Conservation (phyloP, 2,797 vertebrate species). For the Danio albolineatus region DNA sequence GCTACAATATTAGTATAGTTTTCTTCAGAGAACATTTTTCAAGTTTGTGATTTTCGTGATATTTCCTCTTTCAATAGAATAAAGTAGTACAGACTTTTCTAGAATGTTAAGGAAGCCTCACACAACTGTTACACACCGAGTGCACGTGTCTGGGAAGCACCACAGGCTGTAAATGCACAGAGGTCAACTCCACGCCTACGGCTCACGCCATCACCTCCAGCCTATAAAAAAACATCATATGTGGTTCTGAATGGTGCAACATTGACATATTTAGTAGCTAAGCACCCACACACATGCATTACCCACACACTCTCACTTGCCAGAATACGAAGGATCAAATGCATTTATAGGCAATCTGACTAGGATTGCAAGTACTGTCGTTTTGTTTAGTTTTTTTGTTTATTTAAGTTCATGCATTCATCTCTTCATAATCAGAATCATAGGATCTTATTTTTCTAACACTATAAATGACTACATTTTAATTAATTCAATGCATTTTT, state of each 20-base stretch:
- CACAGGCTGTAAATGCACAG: neutral
- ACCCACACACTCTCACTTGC: neutral
- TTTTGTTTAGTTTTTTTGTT: too few relatives aligned
- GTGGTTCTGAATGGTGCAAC: neutral
- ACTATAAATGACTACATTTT: too few relatives aligned
- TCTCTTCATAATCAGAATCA: too few relatives aligned
- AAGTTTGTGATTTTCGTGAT: too few relatives aligned
- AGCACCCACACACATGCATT: neutral
- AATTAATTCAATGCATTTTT: too few relatives aligned
- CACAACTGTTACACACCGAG: neutral
- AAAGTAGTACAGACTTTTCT: constrained; percentile 2
- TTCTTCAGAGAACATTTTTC: too few relatives aligned
- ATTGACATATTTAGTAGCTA: constrained; percentile 1
- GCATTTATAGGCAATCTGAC: neutral
- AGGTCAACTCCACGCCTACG: constrained; percentile 9
- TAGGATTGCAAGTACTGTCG: neutral
- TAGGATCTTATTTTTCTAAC: too few relatives aligned
- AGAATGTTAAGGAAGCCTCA: neutral
- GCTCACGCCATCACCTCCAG: constrained; percentile 7
- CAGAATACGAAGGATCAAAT: neutral
- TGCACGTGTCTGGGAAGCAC: neutral
- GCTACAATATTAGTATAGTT: too few relatives aligned
- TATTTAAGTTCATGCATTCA: too few relatives aligned
- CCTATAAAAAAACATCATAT: neutral
- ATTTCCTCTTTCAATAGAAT: too few relatives aligned